Evolutionary conservation across 2,113 vertebrate genomes (phyloP).

Genomic region (Hydrolagus affinis): DNA sequence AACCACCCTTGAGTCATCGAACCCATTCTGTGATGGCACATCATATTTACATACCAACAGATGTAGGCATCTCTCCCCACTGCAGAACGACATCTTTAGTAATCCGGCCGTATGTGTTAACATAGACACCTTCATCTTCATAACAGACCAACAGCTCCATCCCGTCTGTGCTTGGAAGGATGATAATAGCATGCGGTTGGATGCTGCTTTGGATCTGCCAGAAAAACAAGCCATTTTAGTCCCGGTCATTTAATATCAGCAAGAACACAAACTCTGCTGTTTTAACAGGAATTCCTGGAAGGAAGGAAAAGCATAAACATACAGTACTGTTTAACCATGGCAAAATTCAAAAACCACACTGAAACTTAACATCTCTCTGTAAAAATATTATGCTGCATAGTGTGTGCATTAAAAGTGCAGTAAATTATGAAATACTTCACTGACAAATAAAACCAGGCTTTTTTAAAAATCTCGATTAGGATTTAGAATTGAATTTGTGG

Average conservation of each 20-base stretch:
- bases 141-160: slow-evolving; percentile 98
- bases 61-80: slow-evolving; percentile 99
- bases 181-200: slow-evolving; percentile 95
- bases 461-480: too few relatives aligned
- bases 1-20: background rate
- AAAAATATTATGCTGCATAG: too few relatives aligned
- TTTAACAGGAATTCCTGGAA: background rate
- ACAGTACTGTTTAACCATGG: too few relatives aligned
- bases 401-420: too few relatives aligned
- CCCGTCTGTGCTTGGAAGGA: slow-evolving; percentile 93
- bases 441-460: too few relatives aligned
- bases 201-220: slow-evolving; percentile 86
- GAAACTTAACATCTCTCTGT: too few relatives aligned
- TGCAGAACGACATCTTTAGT: slow-evolving; percentile 98
- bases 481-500: too few relatives aligned
- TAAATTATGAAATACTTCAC: too few relatives aligned
- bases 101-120: slow-evolving; percentile 95
- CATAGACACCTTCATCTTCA: slow-evolving; percentile 95
- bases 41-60: slow-evolving; percentile 71
- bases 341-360: too few relatives aligned
- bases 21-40: background rate
- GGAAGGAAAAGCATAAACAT: too few relatives aligned
- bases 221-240: background rate
- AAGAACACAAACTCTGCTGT: background rate
- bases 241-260: background rate